Percentiles rank a stretch among this genome's conserved stretches.
phyloP scores from a whole-genome alignment of 2,797 vertebrate species.

The Macropodus opercularis region DNA sequence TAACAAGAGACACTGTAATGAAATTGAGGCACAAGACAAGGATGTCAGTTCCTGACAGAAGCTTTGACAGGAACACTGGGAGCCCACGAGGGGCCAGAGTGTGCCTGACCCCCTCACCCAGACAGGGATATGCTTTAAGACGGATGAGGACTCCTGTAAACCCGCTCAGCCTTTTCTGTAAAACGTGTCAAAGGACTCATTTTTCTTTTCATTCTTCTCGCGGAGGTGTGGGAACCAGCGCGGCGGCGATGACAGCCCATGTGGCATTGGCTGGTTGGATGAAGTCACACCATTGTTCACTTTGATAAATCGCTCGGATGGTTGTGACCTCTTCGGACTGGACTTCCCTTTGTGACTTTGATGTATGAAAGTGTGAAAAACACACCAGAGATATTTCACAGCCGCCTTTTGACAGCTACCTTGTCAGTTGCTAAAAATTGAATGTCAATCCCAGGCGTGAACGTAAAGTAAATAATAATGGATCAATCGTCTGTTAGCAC shows the following conservation, averaged over 20 bases:
- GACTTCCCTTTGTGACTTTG: slow-evolving; percentile 68
- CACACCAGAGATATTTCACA: slow-evolving; percentile 16
- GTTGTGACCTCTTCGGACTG: slow-evolving; percentile 55
- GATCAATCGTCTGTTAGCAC: background rate
- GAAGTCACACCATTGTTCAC: slow-evolving; percentile 81
- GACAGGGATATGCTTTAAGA: slow-evolving; percentile 78
- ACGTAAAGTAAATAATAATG: background rate
- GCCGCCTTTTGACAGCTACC: slow-evolving; percentile 54
- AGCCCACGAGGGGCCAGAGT: slow-evolving; percentile 71
- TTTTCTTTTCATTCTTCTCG: slow-evolving; percentile 58
- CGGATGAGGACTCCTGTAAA: slow-evolving; percentile 70
- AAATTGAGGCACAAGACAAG: slow-evolving; percentile 24
- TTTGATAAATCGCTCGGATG: slow-evolving; percentile 69
- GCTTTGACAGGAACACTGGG: slow-evolving; percentile 74
- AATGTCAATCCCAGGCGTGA: slow-evolving; percentile 23
- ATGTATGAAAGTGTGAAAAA: slow-evolving; percentile 70
- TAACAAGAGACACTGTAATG: slow-evolving; percentile 16
- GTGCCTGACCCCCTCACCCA: slow-evolving; percentile 53
- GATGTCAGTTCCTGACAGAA: slow-evolving; percentile 63
- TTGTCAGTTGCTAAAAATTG: slow-evolving; percentile 33
- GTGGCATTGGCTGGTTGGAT: slow-evolving; percentile 52
- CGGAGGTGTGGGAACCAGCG: slow-evolving; percentile 80
- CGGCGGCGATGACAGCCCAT: slow-evolving; percentile 68
- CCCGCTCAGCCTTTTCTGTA: slow-evolving; percentile 52
- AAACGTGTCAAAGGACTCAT: slow-evolving; percentile 71